Base-by-base conservation (phyloP, 2,797 vertebrate species). In the Momotus momota region DNA sequence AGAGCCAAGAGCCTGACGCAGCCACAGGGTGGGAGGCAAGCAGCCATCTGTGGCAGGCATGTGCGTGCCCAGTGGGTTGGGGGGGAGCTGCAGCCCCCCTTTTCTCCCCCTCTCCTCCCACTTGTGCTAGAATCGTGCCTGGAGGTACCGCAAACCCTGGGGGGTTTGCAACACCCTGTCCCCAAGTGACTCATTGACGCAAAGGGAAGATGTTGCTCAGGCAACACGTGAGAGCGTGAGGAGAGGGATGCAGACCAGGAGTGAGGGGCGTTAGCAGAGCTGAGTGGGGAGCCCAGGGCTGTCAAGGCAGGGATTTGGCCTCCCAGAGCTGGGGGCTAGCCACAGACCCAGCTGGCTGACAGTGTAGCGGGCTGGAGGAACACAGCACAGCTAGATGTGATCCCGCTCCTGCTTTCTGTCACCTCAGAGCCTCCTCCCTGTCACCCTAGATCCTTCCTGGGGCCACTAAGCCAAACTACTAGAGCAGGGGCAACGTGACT, bases 41-140 rank as follows among this genome's bases (percentile, higher is more conserved):
- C 85, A 91, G 75, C 90, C 82, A 73, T 86, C 92, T 94, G 90
- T 48, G 71, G 73, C 29, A 66, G 64, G 64, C 78, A 43, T 77
- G 62, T 80, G 81, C 16, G 0, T 82, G 72, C 85, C 64, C 88
- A 41, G 88, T 29, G n/a, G 71, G 72, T 71, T 82, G 43, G 26
- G 9, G 41, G 74, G 49, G 61, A 91, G 69, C 60, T 80, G 78
- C 81, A 88, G 67, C 60, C 85, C 77, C 57, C 62, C 7, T 14
- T 75, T 62, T 38, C 40, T 0, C 92, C 79, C 67, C 82, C 74
- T 90, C 88, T 88, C 86, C 88, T 74, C 90, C 96, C 73, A 83
- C 82, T 65, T 33, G 0, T 4, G 65, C 69, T 60, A 67, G 80
- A 94, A 86, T 93, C 33, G 3, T 88, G 92, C 88, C 48, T 52